phyloP scores from a whole-genome alignment of 2,888 invertebrate genomes.

The Hypercompe scribonia region DNA sequence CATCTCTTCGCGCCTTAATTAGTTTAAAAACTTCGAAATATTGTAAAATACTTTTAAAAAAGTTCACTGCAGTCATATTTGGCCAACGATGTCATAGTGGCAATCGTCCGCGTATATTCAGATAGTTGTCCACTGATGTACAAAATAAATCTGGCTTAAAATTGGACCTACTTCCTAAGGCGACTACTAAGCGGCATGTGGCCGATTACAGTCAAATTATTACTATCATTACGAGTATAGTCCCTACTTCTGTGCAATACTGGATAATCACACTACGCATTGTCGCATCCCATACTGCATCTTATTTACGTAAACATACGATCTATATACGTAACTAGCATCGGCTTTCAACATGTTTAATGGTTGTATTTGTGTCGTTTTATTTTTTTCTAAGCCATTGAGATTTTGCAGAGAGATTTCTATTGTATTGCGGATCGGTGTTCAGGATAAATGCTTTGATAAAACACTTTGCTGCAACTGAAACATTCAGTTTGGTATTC shows the following conservation, averaged over 20 bases:
- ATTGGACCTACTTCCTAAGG: slow-evolving; percentile 80
- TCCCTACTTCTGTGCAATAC: slow-evolving; percentile 67
- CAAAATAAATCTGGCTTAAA: slow-evolving; percentile 81
- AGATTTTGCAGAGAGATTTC: slow-evolving; percentile 1
- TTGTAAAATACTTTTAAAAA: slow-evolving; percentile 40
- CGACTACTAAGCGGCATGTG: slow-evolving; percentile 79
- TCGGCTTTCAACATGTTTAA: slow-evolving; percentile 38
- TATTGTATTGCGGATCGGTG: neutral
- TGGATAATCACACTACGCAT: slow-evolving; percentile 70
- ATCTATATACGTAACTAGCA: slow-evolving; percentile 44
- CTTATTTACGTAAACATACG: slow-evolving; percentile 61
- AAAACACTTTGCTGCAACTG: neutral
- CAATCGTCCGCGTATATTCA: slow-evolving; percentile 80
- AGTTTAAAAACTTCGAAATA: slow-evolving; percentile 36
- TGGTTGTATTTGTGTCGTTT: slow-evolving; percentile 34
- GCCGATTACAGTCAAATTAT: slow-evolving; percentile 85
- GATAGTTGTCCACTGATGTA: slow-evolving; percentile 79
- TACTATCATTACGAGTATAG: slow-evolving; percentile 83
- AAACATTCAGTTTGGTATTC: neutral
- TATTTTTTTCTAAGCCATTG: slow-evolving; percentile 37
- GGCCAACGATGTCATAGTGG: slow-evolving; percentile 65
- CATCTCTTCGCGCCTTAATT: slow-evolving; percentile 24
- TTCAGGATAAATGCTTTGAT: neutral
- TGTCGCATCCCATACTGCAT: slow-evolving; percentile 68
- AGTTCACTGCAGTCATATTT: slow-evolving; percentile 61